Evolutionary conservation across 2,797 vertebrate species (phyloP), one percentile per base, ranked within the genome.

Genomic region (Amphiprion clarkii): DNA sequence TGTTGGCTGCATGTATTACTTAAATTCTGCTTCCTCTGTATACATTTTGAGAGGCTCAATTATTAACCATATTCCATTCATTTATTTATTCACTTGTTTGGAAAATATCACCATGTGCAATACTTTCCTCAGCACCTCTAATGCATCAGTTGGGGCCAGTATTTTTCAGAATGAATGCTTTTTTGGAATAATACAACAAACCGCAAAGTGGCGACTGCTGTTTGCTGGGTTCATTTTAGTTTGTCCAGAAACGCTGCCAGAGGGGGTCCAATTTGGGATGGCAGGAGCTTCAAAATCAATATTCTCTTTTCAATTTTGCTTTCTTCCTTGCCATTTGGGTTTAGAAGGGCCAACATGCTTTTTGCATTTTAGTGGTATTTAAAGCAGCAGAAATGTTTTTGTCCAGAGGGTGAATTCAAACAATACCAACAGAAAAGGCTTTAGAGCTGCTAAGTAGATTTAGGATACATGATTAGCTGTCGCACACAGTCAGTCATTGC

Each of bases 381-480:
- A 82, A 77, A 74, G 25, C 44, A 63, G 29, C 51, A 80, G 66
- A 78, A 79, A 74, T 56, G 36, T 67, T 84, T 84, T 56, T 72
- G 63, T 61, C 76, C 64, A 11, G 58, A 78, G 67, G 74, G 70
- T 8, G 49, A 65, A 84, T 63, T 79, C 42, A 81, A 69, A 81
- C 78, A 58, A 67, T 69, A 42, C 21, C 54, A 57, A 54, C 56
- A 63, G 58, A 70, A 74, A 36, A 70, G 57, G 76, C 49, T 86
- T 87, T 78, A 53, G n/a, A 66, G 71, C 68, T 74, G 48, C 55
- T 69, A 63, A 61, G 42, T 71, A 67, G 49, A 86, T 79, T 79
- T 74, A 72, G 63, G 83, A 82, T 58, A 79, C 54, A 84, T 82
- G 70, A 85, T 87, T 75, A 80, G 73, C 85, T 83, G 84, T 81